phyloP scores from a whole-genome alignment of 1,140 invertebrate species.

The Drosophila kanapiae region DNA sequence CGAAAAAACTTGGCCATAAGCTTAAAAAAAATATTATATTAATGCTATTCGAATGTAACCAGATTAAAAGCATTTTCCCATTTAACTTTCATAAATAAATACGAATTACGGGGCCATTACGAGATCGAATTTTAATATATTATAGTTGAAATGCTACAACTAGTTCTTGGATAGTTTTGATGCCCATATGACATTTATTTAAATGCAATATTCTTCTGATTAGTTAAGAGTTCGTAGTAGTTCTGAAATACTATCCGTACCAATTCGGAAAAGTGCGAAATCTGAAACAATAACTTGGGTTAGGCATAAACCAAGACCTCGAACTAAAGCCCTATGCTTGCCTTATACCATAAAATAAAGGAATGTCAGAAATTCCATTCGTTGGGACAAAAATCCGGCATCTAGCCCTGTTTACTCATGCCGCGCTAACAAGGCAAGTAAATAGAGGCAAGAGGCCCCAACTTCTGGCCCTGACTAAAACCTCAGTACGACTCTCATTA shows the following conservation, averaged over 20 bases:
- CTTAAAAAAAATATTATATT: background rate
- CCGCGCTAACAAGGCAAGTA: conserved; percentile 66
- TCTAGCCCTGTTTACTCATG: conserved; percentile 29
- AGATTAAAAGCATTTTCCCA: background rate
- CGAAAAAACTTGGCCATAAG: background rate
- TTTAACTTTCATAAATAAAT: background rate
- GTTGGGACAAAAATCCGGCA: conserved; percentile 22
- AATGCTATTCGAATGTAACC: background rate
- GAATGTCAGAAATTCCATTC: conserved; percentile 25
- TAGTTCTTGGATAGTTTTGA: background rate
- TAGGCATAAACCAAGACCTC: conserved; percentile 10
- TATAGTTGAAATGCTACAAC: background rate
- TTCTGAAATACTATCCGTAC: no score
- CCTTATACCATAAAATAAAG: conserved; percentile 6
- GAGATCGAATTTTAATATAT: background rate
- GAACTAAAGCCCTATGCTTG: background rate
- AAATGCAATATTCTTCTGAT: no score
- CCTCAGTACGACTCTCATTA: conserved; percentile 62
- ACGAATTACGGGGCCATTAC: background rate
- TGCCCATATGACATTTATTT: no score
- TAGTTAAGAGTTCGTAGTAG: no score
- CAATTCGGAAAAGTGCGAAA: background rate
- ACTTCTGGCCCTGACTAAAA: background rate
- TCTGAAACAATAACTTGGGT: background rate
- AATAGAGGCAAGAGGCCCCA: conserved; percentile 47